phyloP scores from a whole-genome alignment of 1,140 invertebrate species.

The Brachionus paranguensis region DNA sequence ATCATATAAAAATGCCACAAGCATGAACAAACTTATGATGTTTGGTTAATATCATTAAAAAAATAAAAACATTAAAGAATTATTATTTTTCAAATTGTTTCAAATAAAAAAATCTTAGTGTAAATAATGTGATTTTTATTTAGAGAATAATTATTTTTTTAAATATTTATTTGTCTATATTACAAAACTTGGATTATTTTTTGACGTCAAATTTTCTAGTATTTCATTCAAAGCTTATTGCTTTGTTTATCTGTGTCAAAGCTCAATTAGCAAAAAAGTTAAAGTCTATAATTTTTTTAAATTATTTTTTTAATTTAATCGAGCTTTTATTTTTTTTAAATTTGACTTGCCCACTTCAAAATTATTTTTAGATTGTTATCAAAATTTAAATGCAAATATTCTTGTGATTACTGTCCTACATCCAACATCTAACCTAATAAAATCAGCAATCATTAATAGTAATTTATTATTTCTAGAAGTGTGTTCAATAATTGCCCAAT shows the following conservation, averaged over 20 bases:
- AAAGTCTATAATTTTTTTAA: background rate
- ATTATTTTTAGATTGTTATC: background rate
- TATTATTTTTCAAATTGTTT: background rate
- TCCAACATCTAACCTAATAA: background rate
- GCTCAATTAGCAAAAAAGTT: background rate
- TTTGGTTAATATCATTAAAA: background rate
- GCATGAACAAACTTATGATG: background rate
- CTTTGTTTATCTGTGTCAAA: background rate
- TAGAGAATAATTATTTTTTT: too few species aligned
- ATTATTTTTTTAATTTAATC: background rate
- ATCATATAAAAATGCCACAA: background rate
- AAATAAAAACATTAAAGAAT: background rate
- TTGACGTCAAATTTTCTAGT: background rate
- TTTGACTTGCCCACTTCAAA: background rate
- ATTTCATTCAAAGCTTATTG: background rate
- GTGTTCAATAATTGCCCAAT: background rate
- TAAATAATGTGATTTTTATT: too few species aligned
- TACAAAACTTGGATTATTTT: background rate
- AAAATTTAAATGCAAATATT: background rate
- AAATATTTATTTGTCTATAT: background rate
- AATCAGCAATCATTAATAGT: background rate
- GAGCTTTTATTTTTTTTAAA: background rate
- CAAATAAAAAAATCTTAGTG: background rate
- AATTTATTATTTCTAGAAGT: background rate
- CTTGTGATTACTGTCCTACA: background rate